phyloP scores from a whole-genome alignment of 2,888 invertebrate species.

The Heliconius aoede region DNA sequence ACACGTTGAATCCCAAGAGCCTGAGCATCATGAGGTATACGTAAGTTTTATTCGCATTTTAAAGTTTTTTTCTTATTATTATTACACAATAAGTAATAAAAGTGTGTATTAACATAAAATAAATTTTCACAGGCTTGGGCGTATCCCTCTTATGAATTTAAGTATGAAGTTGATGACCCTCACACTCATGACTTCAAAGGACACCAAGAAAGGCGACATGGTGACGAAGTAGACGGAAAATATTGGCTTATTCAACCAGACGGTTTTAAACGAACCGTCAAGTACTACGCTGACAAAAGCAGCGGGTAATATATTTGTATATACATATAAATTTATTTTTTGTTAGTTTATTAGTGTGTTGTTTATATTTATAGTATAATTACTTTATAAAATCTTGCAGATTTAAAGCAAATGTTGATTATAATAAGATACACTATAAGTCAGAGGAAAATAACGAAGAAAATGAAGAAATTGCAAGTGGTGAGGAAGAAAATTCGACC shows the following conservation, averaged over 20 bases:
- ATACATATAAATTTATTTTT: no score
- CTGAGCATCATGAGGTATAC: constrained; percentile 75
- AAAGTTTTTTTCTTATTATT: background rate
- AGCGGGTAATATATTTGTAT: constrained; percentile 73
- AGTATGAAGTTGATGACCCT: constrained; percentile 82
- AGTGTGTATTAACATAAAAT: background rate
- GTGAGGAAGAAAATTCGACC: constrained; percentile 28
- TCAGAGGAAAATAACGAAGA: constrained; percentile 39
- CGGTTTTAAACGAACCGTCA: constrained; percentile 78
- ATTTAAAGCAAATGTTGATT: constrained; percentile 52
- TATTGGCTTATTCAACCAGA: constrained; percentile 82
- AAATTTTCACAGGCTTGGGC: constrained; percentile 59
- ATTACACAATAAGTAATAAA: background rate
- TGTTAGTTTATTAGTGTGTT: no score
- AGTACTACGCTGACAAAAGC: constrained; percentile 79
- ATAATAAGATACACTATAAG: constrained; percentile 40
- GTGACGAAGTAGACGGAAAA: constrained; percentile 78
- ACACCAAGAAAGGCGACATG: constrained; percentile 77
- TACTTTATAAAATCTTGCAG: constrained; percentile 43
- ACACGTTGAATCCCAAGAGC: constrained; percentile 61
- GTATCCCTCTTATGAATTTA: constrained; percentile 81
- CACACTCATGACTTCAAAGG: constrained; percentile 83
- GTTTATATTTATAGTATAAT: background rate
- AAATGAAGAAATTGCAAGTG: constrained; percentile 27
- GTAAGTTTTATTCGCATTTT: constrained; percentile 56